Base-by-base conservation (phyloP, 2,797 vertebrate species). In the Anguilla obscura region DNA sequence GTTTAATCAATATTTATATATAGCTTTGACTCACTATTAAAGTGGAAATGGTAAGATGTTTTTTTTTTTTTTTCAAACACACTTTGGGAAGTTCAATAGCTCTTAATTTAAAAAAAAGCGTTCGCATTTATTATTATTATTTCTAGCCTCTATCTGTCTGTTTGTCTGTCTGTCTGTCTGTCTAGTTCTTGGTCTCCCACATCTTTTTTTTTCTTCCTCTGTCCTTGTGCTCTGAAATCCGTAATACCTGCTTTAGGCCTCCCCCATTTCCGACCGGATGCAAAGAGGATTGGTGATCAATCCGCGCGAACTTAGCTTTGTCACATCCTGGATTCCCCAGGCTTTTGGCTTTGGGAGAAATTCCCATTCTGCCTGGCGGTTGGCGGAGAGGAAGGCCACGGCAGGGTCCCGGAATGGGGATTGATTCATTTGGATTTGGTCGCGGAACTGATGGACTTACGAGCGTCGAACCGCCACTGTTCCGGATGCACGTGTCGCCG, bases 381-480 rank as follows among this genome's bases (percentile, higher is more conserved):
- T 63, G 85, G 86, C 88, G 87, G 80, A 82, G 30, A 87, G 54
- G 86, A 86, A 86, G 54, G 56, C 56, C 21, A 9, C 89, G 84
- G 90, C 60, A 90, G 90, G 84, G 87, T 91, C 87, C 90, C 58
- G 87, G 86, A 76, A 85, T 91, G 91, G 89, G 92, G 92, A 92
- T 91, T 91, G 90, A 94, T 93, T 93, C 90, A 89, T 93, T 93
- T 94, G 93, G 92, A 93, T 94, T 94, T 91, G 88, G 85, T 90
- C 58, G 90, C 93, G 94, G 93, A 95, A 95, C 93, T 89, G 92
- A 94, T 93, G 91, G 94, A 92, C 92, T 94, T 94, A 94, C 87
- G 89, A 74, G 84, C 36, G 60, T 16, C 86, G 76, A 83, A 89
- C 88, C 87, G 87, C 85, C 86, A 87, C 88, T 88, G 90, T 89